Base-by-base conservation (phyloP, 1,140 invertebrate species). In the Aethina tumida region DNA sequence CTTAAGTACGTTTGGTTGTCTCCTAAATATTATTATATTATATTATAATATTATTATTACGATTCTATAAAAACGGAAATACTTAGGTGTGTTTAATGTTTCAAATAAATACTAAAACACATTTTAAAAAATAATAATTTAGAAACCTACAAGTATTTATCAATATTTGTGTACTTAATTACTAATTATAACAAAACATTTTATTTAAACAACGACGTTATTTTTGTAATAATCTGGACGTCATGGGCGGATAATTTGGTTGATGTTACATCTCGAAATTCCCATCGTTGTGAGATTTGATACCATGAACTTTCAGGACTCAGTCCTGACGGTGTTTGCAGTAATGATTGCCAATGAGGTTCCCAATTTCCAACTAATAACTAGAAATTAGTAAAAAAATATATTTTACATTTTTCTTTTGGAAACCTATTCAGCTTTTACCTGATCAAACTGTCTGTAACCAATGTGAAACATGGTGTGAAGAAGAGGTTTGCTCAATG, bases 381-480 rank as follows among this genome's bases (percentile, higher is more conserved):
- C 17, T 21, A 10, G 26, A 28, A 31, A 10, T 40, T 28, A 32
- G 13, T 22, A 40, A 13, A 20, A 14, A 30, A 27, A 14, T 21
- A 30, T 27, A n/a, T n/a, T n/a, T n/a, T n/a, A n/a, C n/a, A n/a
- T n/a, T n/a, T n/a, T n/a, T n/a, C n/a, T n/a, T n/a, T n/a, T n/a
- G n/a, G n/a, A n/a, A n/a, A n/a, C n/a, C n/a, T n/a, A n/a, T n/a
- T n/a, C n/a, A n/a, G n/a, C n/a, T 39, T 26, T 47, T 58, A 81
- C 76, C 63, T 81, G 74, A 65, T 85, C 81, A 45, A 84, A 84
- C 2, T 71, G 70, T 10, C 62, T 60, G 34, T 74, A 66, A 6
- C 77, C 80, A 26, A 85, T 81, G 45, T 81, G 79, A 52, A 84
- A 85, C 80, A 84, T 84, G 12, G 73, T 73, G 50, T 80, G 74